phyloP scores from a whole-genome alignment of 2,113 vertebrate species.

The Pyrgilauda ruficollis region DNA sequence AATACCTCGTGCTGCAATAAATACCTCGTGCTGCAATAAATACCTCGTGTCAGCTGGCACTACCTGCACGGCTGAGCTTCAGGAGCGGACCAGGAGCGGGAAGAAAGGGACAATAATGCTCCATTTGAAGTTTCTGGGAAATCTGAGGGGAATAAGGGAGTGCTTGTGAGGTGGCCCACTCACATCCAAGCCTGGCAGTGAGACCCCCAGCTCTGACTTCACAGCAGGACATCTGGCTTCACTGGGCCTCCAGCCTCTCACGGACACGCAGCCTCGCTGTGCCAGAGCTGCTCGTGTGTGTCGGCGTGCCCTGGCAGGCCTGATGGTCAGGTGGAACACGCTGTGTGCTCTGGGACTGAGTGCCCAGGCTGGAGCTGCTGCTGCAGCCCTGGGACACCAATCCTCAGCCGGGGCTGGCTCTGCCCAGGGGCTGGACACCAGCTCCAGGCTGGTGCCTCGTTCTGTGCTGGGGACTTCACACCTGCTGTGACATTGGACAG shows the following conservation, averaged over 20 bases:
- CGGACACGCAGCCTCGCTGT: fast-evolving
- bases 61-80: fast-evolving
- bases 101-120: background rate
- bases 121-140: background rate
- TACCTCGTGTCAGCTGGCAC: fast-evolving
- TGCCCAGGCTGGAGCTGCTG: background rate
- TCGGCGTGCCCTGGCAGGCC: background rate
- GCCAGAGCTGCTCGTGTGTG: fast-evolving
- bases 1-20: too few species aligned
- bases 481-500: fast-evolving
- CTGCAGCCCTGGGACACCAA: fast-evolving
- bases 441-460: background rate
- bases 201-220: fast-evolving
- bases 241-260: fast-evolving
- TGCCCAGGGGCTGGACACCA: fast-evolving
- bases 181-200: fast-evolving
- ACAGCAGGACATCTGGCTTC: fast-evolving
- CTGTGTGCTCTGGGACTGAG: fast-evolving
- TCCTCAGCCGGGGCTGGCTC: fast-evolving
- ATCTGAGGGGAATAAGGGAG: fast-evolving
- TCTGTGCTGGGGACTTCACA: fast-evolving
- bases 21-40: fast-evolving
- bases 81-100: background rate
- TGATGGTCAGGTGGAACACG: fast-evolving
- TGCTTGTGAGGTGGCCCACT: fast-evolving